These are phyloP conservation scores for Sclerurus mexicanus DNA, from an alignment of 2,113 vertebrate genomes.

Conservation along the genomic window DNA sequence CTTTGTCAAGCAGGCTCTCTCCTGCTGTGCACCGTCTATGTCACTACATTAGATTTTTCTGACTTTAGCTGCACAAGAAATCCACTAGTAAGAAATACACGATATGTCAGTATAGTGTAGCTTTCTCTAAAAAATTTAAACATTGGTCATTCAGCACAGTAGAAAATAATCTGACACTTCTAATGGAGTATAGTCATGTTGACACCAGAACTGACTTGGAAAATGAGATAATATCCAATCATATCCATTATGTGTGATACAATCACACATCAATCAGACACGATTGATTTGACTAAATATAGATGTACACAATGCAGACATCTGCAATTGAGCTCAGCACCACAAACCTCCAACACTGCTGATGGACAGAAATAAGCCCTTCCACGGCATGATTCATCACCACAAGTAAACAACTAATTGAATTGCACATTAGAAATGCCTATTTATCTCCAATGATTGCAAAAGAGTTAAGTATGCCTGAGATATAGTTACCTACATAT, in stretches of 20 bases:
- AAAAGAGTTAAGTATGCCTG: background rate
- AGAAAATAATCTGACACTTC: background rate
- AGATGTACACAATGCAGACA: conserved; percentile 44
- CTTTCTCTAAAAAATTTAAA: background rate
- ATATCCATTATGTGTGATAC: conserved; percentile 47
- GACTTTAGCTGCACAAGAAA: background rate
- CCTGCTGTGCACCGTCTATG: background rate
- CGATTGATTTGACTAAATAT: conserved; percentile 49
- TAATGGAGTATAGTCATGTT: background rate
- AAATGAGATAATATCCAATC: conserved; percentile 42
- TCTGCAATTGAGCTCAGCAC: conserved; percentile 24
- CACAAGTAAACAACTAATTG: background rate
- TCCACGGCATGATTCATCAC: background rate
- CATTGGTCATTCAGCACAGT: background rate
- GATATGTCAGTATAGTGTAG: background rate
- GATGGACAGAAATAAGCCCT: conserved; percentile 37
- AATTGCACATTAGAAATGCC: background rate
- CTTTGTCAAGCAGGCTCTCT: background rate
- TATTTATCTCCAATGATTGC: background rate
- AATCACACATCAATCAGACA: conserved; percentile 45
- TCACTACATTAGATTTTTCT: background rate
- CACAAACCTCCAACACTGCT: background rate
- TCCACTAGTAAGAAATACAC: background rate
- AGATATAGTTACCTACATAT: background rate
- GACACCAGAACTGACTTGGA: conserved; percentile 19